Percentiles rank a stretch among this genome's conserved stretches.
These are phyloP conservation scores for Garrulus glandarius DNA, from an alignment of 2,797 vertebrate genomes.

Conservation along the genomic window DNA sequence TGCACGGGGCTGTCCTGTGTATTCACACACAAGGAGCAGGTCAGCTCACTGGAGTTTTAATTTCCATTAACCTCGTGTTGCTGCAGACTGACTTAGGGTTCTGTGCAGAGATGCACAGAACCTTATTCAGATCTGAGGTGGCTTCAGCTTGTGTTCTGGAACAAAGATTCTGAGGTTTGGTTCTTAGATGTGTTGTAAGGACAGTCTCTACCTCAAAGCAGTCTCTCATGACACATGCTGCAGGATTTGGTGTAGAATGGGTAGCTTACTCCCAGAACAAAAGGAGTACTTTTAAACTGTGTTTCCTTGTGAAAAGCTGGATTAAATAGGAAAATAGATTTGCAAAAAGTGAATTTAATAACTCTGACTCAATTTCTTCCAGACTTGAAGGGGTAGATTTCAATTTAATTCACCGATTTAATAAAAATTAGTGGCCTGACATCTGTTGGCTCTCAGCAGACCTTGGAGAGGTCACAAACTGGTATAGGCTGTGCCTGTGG, in stretches of 20 bases:
- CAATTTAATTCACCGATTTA: background rate
- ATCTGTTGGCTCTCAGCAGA: background rate
- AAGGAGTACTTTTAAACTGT: background rate
- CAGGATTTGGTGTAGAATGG: background rate
- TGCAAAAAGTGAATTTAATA: background rate
- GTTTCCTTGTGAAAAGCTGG: background rate
- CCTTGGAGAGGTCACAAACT: background rate
- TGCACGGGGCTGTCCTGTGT: background rate
- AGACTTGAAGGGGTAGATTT: background rate
- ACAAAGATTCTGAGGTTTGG: background rate
- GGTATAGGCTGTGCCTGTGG: background rate
- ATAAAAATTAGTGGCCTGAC: background rate
- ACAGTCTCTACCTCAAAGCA: background rate
- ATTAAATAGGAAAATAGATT: background rate
- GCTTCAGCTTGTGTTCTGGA: background rate
- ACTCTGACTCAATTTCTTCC: background rate
- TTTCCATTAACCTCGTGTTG: background rate
- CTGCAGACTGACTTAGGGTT: background rate
- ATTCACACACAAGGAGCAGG: fast-evolving
- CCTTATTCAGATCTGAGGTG: background rate
- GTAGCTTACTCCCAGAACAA: background rate
- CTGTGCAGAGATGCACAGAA: background rate
- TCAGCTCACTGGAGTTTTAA: background rate
- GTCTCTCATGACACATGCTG: background rate
- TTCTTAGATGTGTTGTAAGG: background rate